A percentile compares a stretch with the other conserved stretches of the same genome.
phyloP scores from a whole-genome alignment of 2,113 vertebrate species.

The Phocoena sinus region DNA sequence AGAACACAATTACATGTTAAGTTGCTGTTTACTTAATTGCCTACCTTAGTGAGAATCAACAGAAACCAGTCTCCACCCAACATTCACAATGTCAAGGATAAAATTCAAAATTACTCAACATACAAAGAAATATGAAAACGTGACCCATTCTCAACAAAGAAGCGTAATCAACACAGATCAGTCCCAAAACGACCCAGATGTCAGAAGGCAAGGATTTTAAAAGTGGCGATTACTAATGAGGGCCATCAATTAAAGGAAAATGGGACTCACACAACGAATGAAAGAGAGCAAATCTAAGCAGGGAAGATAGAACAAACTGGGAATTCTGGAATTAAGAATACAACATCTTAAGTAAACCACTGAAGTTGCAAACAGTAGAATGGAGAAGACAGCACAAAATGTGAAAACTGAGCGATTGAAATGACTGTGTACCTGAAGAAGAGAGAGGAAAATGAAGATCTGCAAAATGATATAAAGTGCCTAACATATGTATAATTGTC shows the following conservation, averaged over 20 bases:
- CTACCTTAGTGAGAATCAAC: not conserved
- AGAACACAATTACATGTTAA: not conserved
- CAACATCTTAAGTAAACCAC: not conserved
- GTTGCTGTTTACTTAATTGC: not conserved
- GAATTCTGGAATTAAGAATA: not conserved
- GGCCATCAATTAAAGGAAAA: not conserved
- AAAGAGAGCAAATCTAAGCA: not conserved
- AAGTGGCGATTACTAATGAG: too few species aligned
- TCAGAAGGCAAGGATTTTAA: not conserved
- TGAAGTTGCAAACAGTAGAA: accelerated
- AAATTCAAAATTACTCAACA: not conserved
- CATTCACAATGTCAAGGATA: not conserved
- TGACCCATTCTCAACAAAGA: not conserved
- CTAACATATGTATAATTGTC: not conserved
- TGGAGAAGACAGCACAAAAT: not conserved
- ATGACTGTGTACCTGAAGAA: accelerated
- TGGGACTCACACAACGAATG: not conserved
- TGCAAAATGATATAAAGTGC: not conserved
- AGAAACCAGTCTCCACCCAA: not conserved
- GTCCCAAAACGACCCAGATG: not conserved
- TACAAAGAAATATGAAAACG: not conserved
- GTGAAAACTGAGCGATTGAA: too few species aligned
- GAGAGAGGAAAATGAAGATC: not conserved
- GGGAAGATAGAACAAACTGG: not conserved
- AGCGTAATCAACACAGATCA: not conserved